A percentile compares a stretch with the other conserved stretches of the same genome.
Evolutionary conservation across 1,140 invertebrate species (phyloP).

Genomic region (Venturia canescens): DNA sequence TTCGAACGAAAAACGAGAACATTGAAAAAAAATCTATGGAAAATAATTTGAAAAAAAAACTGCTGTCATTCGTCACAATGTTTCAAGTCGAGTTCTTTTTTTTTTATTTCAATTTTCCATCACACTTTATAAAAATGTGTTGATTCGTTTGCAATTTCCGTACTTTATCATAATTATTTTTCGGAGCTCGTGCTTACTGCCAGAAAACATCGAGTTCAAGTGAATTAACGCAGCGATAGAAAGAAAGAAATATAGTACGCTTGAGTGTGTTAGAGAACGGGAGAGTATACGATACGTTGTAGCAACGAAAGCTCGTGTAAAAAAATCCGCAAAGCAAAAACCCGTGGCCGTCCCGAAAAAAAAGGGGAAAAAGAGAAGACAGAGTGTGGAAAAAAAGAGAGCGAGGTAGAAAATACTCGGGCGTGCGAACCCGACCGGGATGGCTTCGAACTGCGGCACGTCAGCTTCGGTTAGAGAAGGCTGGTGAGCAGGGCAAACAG

Average conservation of each 20-base stretch:
- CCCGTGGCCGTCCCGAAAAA: constrained; percentile 57
- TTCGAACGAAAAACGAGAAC: no score
- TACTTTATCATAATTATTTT: no score
- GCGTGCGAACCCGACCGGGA: constrained; percentile 36
- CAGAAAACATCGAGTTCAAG: no score
- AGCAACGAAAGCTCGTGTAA: constrained; percentile 60
- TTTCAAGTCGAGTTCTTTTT: no score
- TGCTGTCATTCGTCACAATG: no score
- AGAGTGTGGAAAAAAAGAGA: constrained; percentile 7
- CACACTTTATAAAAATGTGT: no score
- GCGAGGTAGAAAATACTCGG: constrained; percentile 60
- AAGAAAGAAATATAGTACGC: constrained; percentile 27
- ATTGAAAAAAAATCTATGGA: no score
- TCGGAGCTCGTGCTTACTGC: no score
- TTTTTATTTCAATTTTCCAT: no score
- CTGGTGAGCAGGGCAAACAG: not conserved
- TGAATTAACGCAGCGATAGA: constrained; percentile 5
- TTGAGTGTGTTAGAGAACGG: constrained; percentile 41
- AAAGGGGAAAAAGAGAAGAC: constrained; percentile 57
- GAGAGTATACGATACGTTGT: constrained; percentile 40
- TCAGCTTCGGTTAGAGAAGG: constrained; percentile 30
- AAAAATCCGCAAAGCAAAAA: constrained; percentile 63
- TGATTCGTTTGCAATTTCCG: no score
- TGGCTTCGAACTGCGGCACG: constrained; percentile 38
- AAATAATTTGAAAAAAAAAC: no score